Percentiles rank a stretch among this genome's conserved stretches.
phyloP scores from a whole-genome alignment of 2,888 invertebrate genomes.

The Nebria salina region DNA sequence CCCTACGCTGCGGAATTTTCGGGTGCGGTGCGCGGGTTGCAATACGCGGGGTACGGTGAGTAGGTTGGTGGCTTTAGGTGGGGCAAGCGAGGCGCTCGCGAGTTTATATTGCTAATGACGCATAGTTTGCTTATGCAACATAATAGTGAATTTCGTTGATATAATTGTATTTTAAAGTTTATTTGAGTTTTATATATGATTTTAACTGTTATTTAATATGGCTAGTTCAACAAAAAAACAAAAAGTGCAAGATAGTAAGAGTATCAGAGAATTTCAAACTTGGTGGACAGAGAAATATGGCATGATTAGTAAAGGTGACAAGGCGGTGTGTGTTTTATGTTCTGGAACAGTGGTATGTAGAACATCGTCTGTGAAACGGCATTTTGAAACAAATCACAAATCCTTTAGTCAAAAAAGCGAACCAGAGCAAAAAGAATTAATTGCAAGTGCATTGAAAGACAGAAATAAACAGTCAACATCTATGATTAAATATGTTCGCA shows the following conservation, averaged over 20 bases:
- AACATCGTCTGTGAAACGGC: constrained; percentile 50
- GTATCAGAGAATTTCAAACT: constrained; percentile 53
- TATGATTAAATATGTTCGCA: too few species aligned
- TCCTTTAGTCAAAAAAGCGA: constrained; percentile 48
- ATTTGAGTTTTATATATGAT: too few species aligned
- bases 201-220: background rate
- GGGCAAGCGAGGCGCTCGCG: too few species aligned
- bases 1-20: too few species aligned
- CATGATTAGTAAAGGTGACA: constrained; percentile 54
- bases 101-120: too few species aligned
- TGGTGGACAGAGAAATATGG: constrained; percentile 54
- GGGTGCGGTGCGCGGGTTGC: too few species aligned
- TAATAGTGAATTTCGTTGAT: too few species aligned
- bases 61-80: too few species aligned
- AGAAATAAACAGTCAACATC: constrained; percentile 50
- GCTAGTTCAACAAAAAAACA: background rate
- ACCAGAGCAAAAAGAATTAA: constrained; percentile 50
- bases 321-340: constrained; percentile 54
- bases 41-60: too few species aligned
- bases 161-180: too few species aligned
- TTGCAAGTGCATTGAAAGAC: constrained; percentile 49
- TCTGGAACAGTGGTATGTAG: constrained; percentile 50
- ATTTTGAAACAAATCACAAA: constrained; percentile 51
- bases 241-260: constrained; percentile 13
- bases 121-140: too few species aligned